Conservation (phyloP, 2,888 invertebrate genomes). For the Caradrina clavipalpis region DNA sequence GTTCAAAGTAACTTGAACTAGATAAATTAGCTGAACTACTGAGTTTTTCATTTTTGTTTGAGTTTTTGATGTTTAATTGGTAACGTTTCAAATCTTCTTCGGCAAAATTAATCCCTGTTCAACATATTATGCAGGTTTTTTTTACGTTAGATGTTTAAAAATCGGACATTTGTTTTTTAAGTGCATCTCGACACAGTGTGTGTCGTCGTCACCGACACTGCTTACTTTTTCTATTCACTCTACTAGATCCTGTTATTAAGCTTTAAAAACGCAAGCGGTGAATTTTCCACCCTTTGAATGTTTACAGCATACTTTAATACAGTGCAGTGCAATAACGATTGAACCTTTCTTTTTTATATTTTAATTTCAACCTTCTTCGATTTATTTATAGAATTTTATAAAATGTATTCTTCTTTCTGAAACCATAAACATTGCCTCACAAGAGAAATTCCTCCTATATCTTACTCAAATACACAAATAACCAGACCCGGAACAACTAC, state of each 20-base stretch:
- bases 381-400: too few species aligned
- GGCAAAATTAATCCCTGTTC: neutral
- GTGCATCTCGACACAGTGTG: slow-evolving; percentile 10
- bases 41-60: slow-evolving; percentile 45
- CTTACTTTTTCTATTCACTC: slow-evolving; percentile 68
- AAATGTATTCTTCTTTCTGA: too few species aligned
- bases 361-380: neutral
- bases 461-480: too few species aligned
- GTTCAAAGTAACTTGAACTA: slow-evolving; percentile 71
- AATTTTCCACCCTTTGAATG: slow-evolving; percentile 70
- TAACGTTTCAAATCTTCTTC: slow-evolving; percentile 20
- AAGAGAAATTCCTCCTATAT: too few species aligned
- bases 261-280: slow-evolving; percentile 69
- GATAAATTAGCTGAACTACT: slow-evolving; percentile 69
- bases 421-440: too few species aligned
- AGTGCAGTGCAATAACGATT: slow-evolving; percentile 56
- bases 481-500: too few species aligned
- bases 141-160: neutral
- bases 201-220: slow-evolving; percentile 26
- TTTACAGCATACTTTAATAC: slow-evolving; percentile 48
- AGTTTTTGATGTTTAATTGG: slow-evolving; percentile 34
- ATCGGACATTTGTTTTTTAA: neutral
- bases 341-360: neutral
- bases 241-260: slow-evolving; percentile 64
- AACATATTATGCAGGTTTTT: neutral